Percentiles rank a stretch among this genome's conserved stretches.
These are phyloP conservation scores for Micromys minutus DNA, from an alignment of 2,113 vertebrate species.

Conservation along the genomic window DNA sequence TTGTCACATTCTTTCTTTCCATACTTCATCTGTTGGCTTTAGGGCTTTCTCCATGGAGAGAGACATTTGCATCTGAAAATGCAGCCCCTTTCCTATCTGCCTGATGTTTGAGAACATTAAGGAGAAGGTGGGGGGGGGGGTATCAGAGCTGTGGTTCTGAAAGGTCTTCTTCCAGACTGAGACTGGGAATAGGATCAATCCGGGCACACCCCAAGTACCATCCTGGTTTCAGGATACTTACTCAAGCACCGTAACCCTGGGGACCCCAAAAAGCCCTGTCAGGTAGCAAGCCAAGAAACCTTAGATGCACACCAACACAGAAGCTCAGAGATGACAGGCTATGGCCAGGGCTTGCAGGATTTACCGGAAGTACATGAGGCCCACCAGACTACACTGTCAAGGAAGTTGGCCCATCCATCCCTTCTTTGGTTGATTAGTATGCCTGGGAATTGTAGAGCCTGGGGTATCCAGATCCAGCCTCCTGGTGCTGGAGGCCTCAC, in stretches of 20 bases:
- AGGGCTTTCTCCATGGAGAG: slow-evolving; percentile 43
- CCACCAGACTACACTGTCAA: not conserved
- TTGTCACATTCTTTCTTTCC: slow-evolving; percentile 48
- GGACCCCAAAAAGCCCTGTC: not conserved
- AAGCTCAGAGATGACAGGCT: not conserved
- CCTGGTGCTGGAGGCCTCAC: not conserved
- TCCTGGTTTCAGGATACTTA: not conserved
- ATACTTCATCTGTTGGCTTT: slow-evolving; percentile 59
- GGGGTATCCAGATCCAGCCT: not conserved
- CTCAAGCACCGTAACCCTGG: not conserved
- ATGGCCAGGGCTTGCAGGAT: not conserved
- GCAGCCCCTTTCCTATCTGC: not conserved
- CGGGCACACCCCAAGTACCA: rapidly evolving
- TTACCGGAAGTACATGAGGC: not conserved
- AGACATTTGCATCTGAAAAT: slow-evolving; percentile 58
- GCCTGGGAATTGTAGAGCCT: not conserved
- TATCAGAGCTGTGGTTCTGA: rapidly evolving
- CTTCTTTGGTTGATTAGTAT: not conserved
- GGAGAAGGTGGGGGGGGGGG: not conserved
- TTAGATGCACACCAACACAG: not conserved
- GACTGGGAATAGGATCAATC: rapidly evolving
- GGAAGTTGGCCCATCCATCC: not conserved
- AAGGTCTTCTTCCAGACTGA: not conserved
- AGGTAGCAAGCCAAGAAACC: not conserved
- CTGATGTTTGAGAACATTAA: slow-evolving; percentile 37